phyloP scores from a whole-genome alignment of 2,113 vertebrate genomes.

The Alouatta palliata region DNA sequence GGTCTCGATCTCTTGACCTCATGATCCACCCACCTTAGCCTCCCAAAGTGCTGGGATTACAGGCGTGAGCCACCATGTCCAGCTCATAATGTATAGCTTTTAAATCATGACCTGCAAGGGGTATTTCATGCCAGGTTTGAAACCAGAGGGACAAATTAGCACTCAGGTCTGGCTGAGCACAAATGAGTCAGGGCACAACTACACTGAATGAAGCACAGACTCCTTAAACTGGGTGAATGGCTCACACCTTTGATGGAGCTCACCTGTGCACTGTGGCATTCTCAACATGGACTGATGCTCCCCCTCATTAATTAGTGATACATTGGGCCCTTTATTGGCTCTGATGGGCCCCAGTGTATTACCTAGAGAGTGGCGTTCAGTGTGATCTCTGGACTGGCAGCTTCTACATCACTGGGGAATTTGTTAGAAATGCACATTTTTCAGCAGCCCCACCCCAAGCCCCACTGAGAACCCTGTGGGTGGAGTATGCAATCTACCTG shows the following conservation, averaged over 20 bases:
- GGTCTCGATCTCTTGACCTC: too few species aligned
- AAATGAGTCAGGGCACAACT: background rate
- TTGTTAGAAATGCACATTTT: background rate
- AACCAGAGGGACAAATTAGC: background rate
- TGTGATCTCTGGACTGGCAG: background rate
- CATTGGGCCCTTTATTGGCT: background rate
- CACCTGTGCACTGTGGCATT: background rate
- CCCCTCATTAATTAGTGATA: background rate
- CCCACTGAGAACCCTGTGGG: background rate
- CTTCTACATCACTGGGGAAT: background rate
- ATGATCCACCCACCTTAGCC: too few species aligned
- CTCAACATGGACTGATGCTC: background rate
- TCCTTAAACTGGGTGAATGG: background rate
- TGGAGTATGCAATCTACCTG: background rate
- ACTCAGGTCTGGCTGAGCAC: background rate
- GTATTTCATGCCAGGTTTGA: background rate
- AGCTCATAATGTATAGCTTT: slow-evolving; percentile 1
- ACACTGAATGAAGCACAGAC: background rate
- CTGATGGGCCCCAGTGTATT: background rate
- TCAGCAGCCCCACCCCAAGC: background rate
- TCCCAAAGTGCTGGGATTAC: too few species aligned
- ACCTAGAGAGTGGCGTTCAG: background rate
- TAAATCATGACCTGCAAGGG: background rate
- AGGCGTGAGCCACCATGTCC: too few species aligned
- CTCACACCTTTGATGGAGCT: background rate